These are phyloP conservation scores for Nymphalis io DNA, from an alignment of 1,140 invertebrate species.

Conservation along the genomic window DNA sequence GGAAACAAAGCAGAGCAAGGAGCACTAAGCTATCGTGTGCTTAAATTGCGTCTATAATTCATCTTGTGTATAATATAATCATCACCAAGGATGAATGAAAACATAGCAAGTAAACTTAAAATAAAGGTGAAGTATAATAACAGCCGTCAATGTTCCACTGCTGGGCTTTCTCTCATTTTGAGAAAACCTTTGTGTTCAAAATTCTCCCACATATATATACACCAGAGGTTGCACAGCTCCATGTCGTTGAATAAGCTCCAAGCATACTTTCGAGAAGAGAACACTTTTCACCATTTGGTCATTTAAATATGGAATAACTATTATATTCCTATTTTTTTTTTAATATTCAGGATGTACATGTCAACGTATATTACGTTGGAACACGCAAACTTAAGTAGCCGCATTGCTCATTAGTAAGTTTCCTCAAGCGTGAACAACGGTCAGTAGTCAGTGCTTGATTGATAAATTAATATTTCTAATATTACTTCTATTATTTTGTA, in stretches of 20 bases:
- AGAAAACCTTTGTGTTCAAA: neutral
- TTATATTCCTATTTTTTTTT: too few relatives aligned
- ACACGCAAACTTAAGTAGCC: slow-evolving; percentile 6
- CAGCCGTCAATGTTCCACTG: too few relatives aligned
- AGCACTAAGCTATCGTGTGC: neutral
- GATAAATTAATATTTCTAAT: neutral
- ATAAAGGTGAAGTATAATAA: too few relatives aligned
- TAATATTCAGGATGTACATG: neutral
- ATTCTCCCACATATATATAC: neutral
- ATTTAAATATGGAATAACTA: too few relatives aligned
- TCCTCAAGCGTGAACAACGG: neutral
- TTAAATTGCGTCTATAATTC: neutral
- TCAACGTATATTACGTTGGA: neutral
- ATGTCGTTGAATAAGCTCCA: too few relatives aligned
- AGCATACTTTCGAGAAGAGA: too few relatives aligned
- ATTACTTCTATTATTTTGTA: neutral
- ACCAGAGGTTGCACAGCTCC: neutral
- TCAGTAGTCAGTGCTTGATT: neutral
- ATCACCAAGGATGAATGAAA: neutral
- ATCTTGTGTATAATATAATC: too few relatives aligned
- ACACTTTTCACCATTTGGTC: too few relatives aligned
- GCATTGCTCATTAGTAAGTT: neutral
- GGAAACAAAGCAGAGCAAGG: too few relatives aligned
- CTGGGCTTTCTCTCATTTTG: too few relatives aligned
- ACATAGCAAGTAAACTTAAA: neutral